Evolutionary conservation across 2,888 invertebrate species (phyloP).

Genomic region (Encarsia formosa): DNA sequence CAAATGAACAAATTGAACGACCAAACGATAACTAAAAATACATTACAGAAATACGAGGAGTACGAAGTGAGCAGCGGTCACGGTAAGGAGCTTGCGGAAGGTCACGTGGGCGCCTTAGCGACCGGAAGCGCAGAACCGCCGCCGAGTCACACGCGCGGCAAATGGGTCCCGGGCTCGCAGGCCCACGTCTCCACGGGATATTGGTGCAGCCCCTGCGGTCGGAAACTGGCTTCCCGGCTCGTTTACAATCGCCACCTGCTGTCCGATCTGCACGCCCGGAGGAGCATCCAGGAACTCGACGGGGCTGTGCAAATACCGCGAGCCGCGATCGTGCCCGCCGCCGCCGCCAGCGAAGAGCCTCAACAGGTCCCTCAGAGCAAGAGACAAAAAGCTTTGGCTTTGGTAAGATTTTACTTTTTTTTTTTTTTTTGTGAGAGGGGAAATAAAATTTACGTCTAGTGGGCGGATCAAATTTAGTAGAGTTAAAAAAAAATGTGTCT

Average conservation of each 20-base stretch:
- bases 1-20: too few relatives aligned
- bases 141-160: constrained; percentile 70
- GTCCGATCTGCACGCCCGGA: constrained; percentile 63
- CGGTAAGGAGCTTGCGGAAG: not conserved
- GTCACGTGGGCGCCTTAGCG: constrained; percentile 20
- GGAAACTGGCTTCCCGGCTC: constrained; percentile 67
- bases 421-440: too few relatives aligned
- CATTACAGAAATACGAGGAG: constrained; percentile 29
- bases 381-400: constrained; percentile 19
- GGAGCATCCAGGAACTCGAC: constrained; percentile 60
- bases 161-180: constrained; percentile 71
- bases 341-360: not conserved
- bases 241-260: constrained; percentile 75
- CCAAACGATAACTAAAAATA: too few relatives aligned
- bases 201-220: constrained; percentile 64
- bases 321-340: constrained; percentile 8
- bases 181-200: constrained; percentile 53
- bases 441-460: too few relatives aligned
- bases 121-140: constrained; percentile 53
- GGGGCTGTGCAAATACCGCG: constrained; percentile 36
- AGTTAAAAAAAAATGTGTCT: too few relatives aligned
- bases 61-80: constrained; percentile 34
- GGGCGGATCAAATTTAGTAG: too few relatives aligned
- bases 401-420: constrained; percentile 10
- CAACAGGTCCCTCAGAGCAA: constrained; percentile 8